Evolutionary conservation across 2,797 vertebrate genomes (phyloP), one percentile per base, ranked within the genome.

Genomic region (Trachurus trachurus): DNA sequence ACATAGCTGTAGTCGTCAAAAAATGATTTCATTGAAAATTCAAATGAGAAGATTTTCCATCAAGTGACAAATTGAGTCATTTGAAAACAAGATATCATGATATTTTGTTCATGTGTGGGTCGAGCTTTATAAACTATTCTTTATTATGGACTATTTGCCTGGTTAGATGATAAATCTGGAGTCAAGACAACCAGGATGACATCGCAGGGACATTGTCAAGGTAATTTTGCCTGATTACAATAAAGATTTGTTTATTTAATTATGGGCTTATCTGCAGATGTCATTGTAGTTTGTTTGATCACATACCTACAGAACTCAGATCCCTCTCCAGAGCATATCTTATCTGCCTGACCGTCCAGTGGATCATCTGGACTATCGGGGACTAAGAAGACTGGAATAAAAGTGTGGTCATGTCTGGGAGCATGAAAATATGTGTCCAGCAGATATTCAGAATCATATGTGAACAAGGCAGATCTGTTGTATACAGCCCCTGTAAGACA

Each of bases 391-490:
- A 92, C 88, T 0, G 97, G 97, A 69, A 92, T 22, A 76, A 98
- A 99, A 71, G 62, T 85, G 2, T 65, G 3, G 42, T 97, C 91
- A 17, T 99, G 97, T 89, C 96, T 97, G 9, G 95, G 86, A 13
- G 42, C 85, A 0, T 87, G 66, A 58, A 86, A 84, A 84, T 96
- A 99, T 49, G 87, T 86, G 8, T 95, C 79, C 84, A 96, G 66
- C 76, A 99, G 91, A 50, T 79, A 74, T 22, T 79, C 39, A 0
- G 96, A 95, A 88, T 99, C 98, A 0, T 99, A 99, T 3, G 97
- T 98, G 78, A 99, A 97, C 78, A 99, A 94, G 12, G 97, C 96
- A 1, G 94, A 96, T 11, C 77, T 10, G 3, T 96, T 97, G 57
- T 76, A 47, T 69, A 98, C 67, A 0, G 95, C 94, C 98, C 97